These are phyloP conservation scores for Antigone vipio DNA, from an alignment of 2,113 vertebrate species.

Conservation along the genomic window DNA sequence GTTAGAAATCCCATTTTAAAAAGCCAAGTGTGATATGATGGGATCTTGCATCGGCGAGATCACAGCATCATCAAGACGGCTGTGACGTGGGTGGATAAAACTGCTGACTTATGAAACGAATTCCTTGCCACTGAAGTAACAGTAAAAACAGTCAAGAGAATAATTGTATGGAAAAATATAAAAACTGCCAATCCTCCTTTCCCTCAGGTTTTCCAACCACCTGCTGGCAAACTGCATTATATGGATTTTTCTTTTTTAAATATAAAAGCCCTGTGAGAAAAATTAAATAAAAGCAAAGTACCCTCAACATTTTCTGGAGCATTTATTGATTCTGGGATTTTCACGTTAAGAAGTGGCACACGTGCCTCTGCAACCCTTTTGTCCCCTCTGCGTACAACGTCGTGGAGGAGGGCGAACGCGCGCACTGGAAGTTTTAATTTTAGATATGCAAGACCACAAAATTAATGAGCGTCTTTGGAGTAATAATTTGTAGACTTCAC, in stretches of 20 bases:
- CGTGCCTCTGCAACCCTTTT: not conserved
- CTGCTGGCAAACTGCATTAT: not conserved
- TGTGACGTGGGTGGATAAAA: not conserved
- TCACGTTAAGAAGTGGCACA: not conserved
- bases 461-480: constrained; percentile 18
- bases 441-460: not conserved
- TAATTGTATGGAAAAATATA: not conserved
- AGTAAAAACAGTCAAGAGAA: not conserved
- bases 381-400: fast-evolving
- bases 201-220: constrained; percentile 22
- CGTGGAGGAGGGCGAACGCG: not conserved
- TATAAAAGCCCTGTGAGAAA: not conserved
- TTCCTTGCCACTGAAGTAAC: not conserved
- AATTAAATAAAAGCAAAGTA: not conserved
- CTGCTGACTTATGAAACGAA: not conserved
- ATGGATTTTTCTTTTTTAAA: not conserved
- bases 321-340: not conserved
- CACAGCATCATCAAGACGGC: not conserved
- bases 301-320: not conserved
- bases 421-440: not conserved
- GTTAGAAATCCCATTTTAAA: not conserved
- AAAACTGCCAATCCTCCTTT: not conserved
- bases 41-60: not conserved
- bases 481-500: constrained; percentile 22
- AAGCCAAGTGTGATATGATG: not conserved